phyloP scores from a whole-genome alignment of 2,888 invertebrate species.

The Tineola bisselliella region DNA sequence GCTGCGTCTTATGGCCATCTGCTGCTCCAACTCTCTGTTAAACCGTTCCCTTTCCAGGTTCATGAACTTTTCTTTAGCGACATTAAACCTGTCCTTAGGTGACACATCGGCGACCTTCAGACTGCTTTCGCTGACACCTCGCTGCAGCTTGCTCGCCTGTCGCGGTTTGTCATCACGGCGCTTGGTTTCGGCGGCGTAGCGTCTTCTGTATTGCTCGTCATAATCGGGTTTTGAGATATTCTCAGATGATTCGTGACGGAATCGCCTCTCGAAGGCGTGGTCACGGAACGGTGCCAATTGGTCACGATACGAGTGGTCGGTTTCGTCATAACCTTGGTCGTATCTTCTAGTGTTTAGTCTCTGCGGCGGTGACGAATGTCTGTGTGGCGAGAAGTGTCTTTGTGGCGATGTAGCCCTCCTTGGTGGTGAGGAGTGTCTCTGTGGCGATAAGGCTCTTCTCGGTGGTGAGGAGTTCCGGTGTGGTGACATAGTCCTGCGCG shows the following conservation, averaged over 20 bases:
- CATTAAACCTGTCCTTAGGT: slow-evolving; percentile 83
- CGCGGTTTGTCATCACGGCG: slow-evolving; percentile 55
- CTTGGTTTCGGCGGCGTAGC: slow-evolving; percentile 60
- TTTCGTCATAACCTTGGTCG: slow-evolving; percentile 27
- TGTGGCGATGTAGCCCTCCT: slow-evolving; percentile 34
- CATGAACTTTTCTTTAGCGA: slow-evolving; percentile 87
- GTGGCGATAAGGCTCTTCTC: slow-evolving; percentile 23
- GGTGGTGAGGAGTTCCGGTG: slow-evolving; percentile 22
- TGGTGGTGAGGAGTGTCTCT: slow-evolving; percentile 29
- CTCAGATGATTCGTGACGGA: slow-evolving; percentile 56
- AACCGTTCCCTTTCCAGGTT: slow-evolving; percentile 78
- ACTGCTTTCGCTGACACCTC: slow-evolving; percentile 58
- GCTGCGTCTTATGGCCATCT: slow-evolving; percentile 61
- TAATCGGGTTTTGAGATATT: slow-evolving; percentile 40
- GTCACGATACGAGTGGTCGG: slow-evolving; percentile 36
- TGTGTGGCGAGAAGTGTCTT: slow-evolving; percentile 27
- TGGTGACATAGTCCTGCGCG: slow-evolving; percentile 27
- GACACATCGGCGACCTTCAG: slow-evolving; percentile 56
- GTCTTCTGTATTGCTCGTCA: slow-evolving; percentile 51
- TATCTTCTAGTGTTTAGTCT: slow-evolving; percentile 32
- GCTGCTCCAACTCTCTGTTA: slow-evolving; percentile 64
- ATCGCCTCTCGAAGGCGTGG: slow-evolving; percentile 45
- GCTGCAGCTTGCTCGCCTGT: slow-evolving; percentile 30
- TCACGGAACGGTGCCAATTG: slow-evolving; percentile 51
- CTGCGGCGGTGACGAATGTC: slow-evolving; percentile 27